phyloP scores from a whole-genome alignment of 2,888 invertebrate species.

The Pachydiplax longipennis region DNA sequence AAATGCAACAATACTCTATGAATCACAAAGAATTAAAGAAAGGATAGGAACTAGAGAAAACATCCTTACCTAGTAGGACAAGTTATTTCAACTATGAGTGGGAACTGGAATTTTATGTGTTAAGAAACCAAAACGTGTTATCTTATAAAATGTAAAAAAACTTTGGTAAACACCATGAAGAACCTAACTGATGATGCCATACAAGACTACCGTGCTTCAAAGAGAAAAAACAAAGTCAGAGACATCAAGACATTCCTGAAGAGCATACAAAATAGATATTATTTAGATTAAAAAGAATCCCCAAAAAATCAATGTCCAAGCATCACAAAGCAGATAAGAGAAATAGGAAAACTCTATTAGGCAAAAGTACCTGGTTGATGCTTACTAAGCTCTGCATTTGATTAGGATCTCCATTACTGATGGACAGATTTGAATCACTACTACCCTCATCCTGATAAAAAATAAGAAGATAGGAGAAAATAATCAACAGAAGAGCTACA shows the following conservation, averaged over 20 bases:
- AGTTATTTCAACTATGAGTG: background rate
- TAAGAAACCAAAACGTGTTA: background rate
- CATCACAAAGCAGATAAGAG: slow-evolving; percentile 39
- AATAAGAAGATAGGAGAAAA: slow-evolving; percentile 38
- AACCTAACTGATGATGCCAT: slow-evolving; percentile 16
- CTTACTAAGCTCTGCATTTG: slow-evolving; percentile 41
- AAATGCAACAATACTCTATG: slow-evolving; percentile 9
- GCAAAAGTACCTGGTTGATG: slow-evolving; percentile 43
- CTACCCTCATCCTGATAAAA: slow-evolving; percentile 43
- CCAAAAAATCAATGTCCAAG: slow-evolving; percentile 38
- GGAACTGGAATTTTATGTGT: background rate
- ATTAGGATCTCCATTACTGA: slow-evolving; percentile 36
- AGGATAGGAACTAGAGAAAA: background rate
- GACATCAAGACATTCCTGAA: slow-evolving; percentile 35
- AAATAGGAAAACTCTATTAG: slow-evolving; percentile 35
- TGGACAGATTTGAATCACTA: slow-evolving; percentile 37
- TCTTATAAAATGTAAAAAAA: background rate
- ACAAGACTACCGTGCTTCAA: slow-evolving; percentile 40
- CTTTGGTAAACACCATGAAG: background rate
- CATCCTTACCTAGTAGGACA: slow-evolving; percentile 20
- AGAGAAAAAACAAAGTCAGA: slow-evolving; percentile 33
- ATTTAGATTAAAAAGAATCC: slow-evolving; percentile 31
- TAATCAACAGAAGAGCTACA: slow-evolving; percentile 37
- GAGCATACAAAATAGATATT: slow-evolving; percentile 42
- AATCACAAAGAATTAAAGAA: background rate